Percentiles rank a stretch among this genome's conserved stretches.
Evolutionary conservation across 2,113 vertebrate genomes (phyloP).

Genomic region (Phoxinus phoxinus): DNA sequence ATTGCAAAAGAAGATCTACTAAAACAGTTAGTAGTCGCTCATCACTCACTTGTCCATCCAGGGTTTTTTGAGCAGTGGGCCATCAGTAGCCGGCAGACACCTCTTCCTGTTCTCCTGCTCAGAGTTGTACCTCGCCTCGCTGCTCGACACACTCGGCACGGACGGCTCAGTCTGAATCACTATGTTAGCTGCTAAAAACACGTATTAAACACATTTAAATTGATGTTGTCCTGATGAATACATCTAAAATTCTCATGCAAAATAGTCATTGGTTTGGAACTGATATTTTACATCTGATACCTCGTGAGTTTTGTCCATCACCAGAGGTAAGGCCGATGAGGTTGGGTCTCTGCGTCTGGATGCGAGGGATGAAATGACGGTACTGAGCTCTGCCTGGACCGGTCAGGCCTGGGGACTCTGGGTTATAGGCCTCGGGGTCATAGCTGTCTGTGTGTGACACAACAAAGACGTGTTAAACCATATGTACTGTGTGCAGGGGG

Average conservation of each 20-base stretch:
- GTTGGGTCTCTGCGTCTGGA: conserved; percentile 94
- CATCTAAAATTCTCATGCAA: not conserved
- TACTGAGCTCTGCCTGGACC: conserved; percentile 88
- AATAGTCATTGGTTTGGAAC: not conserved
- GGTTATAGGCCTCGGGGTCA: conserved; percentile 98
- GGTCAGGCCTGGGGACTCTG: conserved; percentile 98
- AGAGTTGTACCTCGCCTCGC: conserved; percentile 82
- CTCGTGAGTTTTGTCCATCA: conserved; percentile 90
- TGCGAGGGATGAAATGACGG: conserved; percentile 93
- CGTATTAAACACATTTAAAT: not conserved
- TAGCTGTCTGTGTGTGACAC: conserved; percentile 84
- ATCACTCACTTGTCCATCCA: conserved; percentile 93
- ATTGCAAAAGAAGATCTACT: not conserved
- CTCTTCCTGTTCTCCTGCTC: conserved; percentile 92
- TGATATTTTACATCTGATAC: conserved; percentile 66
- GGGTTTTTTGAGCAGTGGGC: conserved; percentile 85
- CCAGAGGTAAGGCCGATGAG: conserved; percentile 95
- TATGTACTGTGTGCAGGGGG: not conserved
- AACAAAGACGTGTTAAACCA: conserved; percentile 1
- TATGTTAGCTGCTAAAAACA: conserved; percentile 88
- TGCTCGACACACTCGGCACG: conserved; percentile 77
- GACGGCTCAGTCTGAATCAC: conserved; percentile 92
- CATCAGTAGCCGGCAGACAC: conserved; percentile 79
- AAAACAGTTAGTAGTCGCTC: not conserved
- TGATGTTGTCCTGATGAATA: not conserved